Evolutionary conservation across 2,113 vertebrate genomes (phyloP).

Genomic region (Charadrius vociferus): DNA sequence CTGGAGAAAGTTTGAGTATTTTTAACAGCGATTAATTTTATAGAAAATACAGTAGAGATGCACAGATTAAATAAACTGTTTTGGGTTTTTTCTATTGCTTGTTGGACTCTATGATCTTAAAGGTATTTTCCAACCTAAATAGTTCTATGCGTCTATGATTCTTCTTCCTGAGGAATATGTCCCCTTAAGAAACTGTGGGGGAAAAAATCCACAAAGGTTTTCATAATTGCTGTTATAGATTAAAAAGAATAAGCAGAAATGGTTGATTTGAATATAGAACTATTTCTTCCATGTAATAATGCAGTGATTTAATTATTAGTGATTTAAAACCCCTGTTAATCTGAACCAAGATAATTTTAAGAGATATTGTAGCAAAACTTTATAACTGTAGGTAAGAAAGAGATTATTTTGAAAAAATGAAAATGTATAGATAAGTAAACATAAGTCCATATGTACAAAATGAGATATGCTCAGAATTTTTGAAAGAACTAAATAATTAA

Average conservation of each 20-base stretch:
- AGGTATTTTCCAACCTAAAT: neutral
- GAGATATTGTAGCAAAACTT: neutral
- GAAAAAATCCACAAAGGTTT: neutral
- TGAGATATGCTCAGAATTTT: neutral
- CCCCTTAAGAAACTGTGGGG: neutral
- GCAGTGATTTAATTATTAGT: neutral
- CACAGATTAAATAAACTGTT: neutral
- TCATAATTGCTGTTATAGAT: neutral
- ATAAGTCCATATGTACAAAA: neutral
- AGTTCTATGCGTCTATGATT: neutral
- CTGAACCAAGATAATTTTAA: neutral
- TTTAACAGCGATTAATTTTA: neutral
- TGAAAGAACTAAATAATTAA: neutral
- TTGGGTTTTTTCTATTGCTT: fast-evolving
- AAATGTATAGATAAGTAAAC: neutral
- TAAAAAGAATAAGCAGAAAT: neutral
- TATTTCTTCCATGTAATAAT: neutral
- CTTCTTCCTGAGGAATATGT: neutral
- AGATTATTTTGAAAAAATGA: neutral
- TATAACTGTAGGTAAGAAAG: neutral
- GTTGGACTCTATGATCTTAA: neutral
- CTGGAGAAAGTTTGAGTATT: neutral
- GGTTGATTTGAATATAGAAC: neutral
- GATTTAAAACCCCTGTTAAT: neutral
- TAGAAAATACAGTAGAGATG: neutral